phyloP scores from a whole-genome alignment of 2,888 invertebrate genomes.

The Ophion ellenae region DNA sequence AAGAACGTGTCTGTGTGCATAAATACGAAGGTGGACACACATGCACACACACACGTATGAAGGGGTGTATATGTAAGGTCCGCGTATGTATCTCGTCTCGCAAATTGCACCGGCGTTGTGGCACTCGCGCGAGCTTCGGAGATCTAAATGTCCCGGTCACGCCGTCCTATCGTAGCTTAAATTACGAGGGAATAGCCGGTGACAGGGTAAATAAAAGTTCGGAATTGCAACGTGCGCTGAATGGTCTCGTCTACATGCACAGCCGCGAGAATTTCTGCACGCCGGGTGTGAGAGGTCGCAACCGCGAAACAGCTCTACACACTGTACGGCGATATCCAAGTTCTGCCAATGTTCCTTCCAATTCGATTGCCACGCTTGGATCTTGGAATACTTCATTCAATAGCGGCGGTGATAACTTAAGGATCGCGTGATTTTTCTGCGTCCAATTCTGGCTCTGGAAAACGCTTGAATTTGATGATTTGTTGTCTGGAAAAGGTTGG shows the following conservation, averaged over 20 bases:
- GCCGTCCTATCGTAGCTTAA: slow-evolving; percentile 57
- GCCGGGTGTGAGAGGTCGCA: slow-evolving; percentile 40
- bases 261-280: slow-evolving; percentile 46
- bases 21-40: not conserved
- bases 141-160: slow-evolving; percentile 69
- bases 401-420: not conserved
- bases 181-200: slow-evolving; percentile 55
- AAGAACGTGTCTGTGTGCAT: too few relatives aligned
- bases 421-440: not conserved
- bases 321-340: slow-evolving; percentile 3
- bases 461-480: too few relatives aligned
- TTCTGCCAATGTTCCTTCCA: slow-evolving; percentile 6
- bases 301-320: slow-evolving; percentile 11
- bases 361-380: slow-evolving; percentile 18
- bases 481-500: too few relatives aligned
- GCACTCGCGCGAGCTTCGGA: slow-evolving; percentile 39
- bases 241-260: slow-evolving; percentile 4
- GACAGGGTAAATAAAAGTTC: slow-evolving; percentile 59
- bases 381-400: not conserved
- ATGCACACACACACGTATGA: slow-evolving; percentile 32
- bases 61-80: not conserved
- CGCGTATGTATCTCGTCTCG: slow-evolving; percentile 41
- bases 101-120: slow-evolving; percentile 58
- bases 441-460: too few relatives aligned
- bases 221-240: slow-evolving; percentile 44